Evolutionary conservation across 2,888 invertebrate genomes (phyloP), one percentile per base, ranked within the genome.

Genomic region (Macrophya alboannulata): DNA sequence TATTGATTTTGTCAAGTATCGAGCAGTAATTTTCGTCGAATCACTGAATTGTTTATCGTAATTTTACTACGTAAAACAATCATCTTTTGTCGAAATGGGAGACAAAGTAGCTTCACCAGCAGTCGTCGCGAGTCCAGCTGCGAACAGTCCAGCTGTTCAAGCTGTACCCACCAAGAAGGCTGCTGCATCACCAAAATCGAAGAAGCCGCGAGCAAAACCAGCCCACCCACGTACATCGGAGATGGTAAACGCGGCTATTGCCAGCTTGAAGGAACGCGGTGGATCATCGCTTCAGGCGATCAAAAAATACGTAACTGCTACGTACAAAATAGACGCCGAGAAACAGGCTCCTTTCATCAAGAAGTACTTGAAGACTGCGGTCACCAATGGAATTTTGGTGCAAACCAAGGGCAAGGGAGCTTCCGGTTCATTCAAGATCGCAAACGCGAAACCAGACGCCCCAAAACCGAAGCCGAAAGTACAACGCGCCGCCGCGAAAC

Each of bases 241-340:
- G 51, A 95, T 96, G 96, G 96, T 96, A 0, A 95, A 94, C 88
- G 93, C 92, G 51, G 96, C 96, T 1, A 94, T 95, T 77, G 93
- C 92, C 86, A 92, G 93, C 84, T 90, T 95, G 79, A 95, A 95
- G 89, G 95, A 95, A 89, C 94, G 95, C 45, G 94, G 94, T 84
- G 96, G 96, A 45, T 96, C 95, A 0, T 96, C 96, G 0, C 90
- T 93, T 87, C 94, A 92, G 90, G 95, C 95, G 1, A 96, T 96
- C 91, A 96, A 96, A 91, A 96, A 96, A 90, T 96, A 95, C 91
- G 95, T 96, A 79, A 92, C 94, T 12, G 93, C 94, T 40, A 95
- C 94, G 85, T 96, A 96, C 94, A 95, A 95, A 86, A 94, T 95
- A 8, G 96, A 96, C 90, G 94, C 94, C 0, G 95, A 95, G 86